These are phyloP conservation scores for Ochotona princeps DNA, from an alignment of 2,113 vertebrate genomes.

Conservation along the genomic window DNA sequence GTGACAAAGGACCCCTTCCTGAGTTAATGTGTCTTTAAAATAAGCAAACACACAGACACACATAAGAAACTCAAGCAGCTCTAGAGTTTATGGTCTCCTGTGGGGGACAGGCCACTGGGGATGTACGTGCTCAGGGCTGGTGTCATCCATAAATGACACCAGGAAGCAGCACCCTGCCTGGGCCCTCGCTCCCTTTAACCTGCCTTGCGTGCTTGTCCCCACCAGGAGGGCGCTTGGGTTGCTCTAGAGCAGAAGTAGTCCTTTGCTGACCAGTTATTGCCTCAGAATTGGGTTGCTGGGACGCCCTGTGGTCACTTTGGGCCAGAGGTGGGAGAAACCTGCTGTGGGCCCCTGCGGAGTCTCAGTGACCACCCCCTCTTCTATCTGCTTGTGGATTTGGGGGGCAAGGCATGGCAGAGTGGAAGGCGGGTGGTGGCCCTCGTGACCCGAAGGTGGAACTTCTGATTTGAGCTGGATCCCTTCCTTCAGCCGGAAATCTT, in stretches of 20 bases:
- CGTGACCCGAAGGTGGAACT: neutral
- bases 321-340: neutral
- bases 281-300: no score
- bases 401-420: neutral
- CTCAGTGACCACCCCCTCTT: no score
- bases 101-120: neutral
- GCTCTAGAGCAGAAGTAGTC: neutral
- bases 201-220: neutral
- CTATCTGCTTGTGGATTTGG: neutral
- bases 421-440: neutral
- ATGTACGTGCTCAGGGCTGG: neutral
- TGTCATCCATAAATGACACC: neutral
- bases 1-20: neutral
- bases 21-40: slow-evolving; percentile 18
- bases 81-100: neutral
- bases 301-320: neutral
- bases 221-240: neutral
- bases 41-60: neutral
- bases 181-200: neutral
- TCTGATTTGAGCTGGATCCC: slow-evolving; percentile 13
- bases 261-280: neutral
- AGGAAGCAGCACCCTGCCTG: neutral
- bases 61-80: neutral
- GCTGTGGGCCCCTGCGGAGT: neutral
- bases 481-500: neutral